phyloP scores from a whole-genome alignment of 1,140 invertebrate species.

The Periplaneta americana region DNA sequence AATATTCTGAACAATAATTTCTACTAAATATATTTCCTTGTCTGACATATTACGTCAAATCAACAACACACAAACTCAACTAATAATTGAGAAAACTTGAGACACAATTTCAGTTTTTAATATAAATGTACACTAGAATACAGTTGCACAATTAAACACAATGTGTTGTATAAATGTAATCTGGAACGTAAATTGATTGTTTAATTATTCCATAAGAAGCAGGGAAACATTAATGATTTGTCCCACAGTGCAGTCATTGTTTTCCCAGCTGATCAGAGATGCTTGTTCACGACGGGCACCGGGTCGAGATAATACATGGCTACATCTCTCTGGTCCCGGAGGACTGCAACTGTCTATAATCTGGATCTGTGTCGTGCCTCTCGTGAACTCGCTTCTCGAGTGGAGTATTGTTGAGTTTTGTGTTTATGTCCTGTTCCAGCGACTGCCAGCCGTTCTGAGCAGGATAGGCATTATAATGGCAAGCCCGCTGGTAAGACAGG shows the following conservation, averaged over 20 bases:
- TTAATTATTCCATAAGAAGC: background rate
- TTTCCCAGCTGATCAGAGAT: background rate
- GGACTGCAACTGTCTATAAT: background rate
- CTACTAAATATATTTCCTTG: too few species aligned
- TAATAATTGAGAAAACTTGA: too few species aligned
- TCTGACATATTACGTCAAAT: too few species aligned
- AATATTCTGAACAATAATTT: too few species aligned
- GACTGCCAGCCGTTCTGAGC: constrained; percentile 85
- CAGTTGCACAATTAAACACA: too few species aligned
- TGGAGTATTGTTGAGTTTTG: background rate
- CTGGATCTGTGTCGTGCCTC: background rate
- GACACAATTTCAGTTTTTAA: too few species aligned
- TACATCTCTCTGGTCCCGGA: background rate
- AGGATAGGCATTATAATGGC: constrained; percentile 89
- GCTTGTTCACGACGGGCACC: background rate
- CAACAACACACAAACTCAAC: too few species aligned
- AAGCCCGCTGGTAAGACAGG: constrained; percentile 82
- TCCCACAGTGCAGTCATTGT: background rate
- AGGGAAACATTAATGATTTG: background rate
- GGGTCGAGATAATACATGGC: background rate
- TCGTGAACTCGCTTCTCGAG: background rate
- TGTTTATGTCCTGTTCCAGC: constrained; percentile 58
- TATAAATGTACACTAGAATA: too few species aligned
- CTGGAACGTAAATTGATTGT: background rate
- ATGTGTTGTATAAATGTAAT: too few species aligned